phyloP scores from a whole-genome alignment of 2,797 vertebrate genomes.

The Pelochelys cantorii region DNA sequence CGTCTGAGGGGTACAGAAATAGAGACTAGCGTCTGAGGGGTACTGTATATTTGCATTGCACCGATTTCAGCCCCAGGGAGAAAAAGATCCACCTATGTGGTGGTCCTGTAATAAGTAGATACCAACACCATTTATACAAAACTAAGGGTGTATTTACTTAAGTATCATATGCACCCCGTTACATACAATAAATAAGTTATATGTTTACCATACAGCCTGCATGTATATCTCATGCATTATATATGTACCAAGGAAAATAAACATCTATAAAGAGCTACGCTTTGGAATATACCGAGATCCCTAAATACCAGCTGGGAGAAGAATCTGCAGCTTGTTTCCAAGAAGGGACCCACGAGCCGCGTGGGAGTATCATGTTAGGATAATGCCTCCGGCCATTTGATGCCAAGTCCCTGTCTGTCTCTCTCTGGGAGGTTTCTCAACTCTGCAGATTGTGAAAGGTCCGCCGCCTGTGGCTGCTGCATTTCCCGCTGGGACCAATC shows the following conservation, averaged over 20 bases:
- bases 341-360: background rate
- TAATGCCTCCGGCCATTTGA: background rate
- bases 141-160: background rate
- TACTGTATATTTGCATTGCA: background rate
- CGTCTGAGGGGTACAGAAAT: background rate
- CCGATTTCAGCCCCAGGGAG: background rate
- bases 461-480: background rate
- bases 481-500: slow-evolving; percentile 10
- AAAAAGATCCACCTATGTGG: background rate
- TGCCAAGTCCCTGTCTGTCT: slow-evolving; percentile 24
- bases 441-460: slow-evolving; percentile 40
- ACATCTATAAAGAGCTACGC: background rate
- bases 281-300: background rate
- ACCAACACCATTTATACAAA: background rate
- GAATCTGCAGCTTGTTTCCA: background rate
- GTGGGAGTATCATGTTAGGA: background rate
- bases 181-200: background rate
- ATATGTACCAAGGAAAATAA: background rate
- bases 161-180: background rate
- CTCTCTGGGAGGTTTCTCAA: slow-evolving; percentile 54
- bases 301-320: background rate
- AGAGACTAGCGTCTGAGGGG: background rate
- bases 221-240: background rate
- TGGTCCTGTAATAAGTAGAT: background rate
- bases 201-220: background rate